Evolutionary conservation across 2,113 vertebrate genomes (phyloP).

Genomic region (Daboia siamensis): DNA sequence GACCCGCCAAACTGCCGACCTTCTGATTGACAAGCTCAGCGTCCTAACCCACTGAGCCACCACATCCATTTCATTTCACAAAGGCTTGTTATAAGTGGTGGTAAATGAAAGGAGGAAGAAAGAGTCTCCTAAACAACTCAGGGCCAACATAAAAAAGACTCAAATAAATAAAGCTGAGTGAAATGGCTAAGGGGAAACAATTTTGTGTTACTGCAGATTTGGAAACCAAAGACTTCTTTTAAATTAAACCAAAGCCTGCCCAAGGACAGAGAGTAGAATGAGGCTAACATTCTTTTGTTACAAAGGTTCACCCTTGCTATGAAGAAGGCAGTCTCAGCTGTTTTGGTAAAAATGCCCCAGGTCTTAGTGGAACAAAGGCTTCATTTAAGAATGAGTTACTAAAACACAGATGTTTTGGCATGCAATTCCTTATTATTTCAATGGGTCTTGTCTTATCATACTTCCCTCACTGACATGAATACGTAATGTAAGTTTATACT

Average conservation of each 20-base stretch:
- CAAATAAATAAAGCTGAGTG: constrained; percentile 49
- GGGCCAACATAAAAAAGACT: constrained; percentile 49
- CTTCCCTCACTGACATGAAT: not conserved
- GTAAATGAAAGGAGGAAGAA: constrained; percentile 1
- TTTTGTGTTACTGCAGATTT: constrained; percentile 28
- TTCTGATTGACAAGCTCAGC: too few species aligned
- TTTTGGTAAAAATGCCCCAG: constrained; percentile 16
- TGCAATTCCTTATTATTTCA: not conserved
- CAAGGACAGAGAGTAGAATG: constrained; percentile 11
- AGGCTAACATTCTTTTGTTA: constrained; percentile 29
- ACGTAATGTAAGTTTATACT: not conserved
- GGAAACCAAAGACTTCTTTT: constrained; percentile 43
- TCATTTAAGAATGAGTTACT: not conserved
- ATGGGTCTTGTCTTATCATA: not conserved
- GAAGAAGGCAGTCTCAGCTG: constrained; percentile 15
- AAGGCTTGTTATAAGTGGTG: constrained; percentile 46
- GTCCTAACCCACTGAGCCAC: too few species aligned
- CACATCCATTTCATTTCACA: constrained; percentile 49
- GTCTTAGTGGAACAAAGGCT: constrained; percentile 28
- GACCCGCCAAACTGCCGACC: too few species aligned
- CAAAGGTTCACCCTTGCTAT: constrained; percentile 37
- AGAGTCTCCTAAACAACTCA: constrained; percentile 42
- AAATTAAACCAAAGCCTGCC: constrained; percentile 40
- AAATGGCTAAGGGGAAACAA: constrained; percentile 48
- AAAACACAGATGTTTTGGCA: constrained; percentile 8